Conservation (phyloP, 2,888 invertebrate genomes). For the Patella ulyssiponensis region DNA sequence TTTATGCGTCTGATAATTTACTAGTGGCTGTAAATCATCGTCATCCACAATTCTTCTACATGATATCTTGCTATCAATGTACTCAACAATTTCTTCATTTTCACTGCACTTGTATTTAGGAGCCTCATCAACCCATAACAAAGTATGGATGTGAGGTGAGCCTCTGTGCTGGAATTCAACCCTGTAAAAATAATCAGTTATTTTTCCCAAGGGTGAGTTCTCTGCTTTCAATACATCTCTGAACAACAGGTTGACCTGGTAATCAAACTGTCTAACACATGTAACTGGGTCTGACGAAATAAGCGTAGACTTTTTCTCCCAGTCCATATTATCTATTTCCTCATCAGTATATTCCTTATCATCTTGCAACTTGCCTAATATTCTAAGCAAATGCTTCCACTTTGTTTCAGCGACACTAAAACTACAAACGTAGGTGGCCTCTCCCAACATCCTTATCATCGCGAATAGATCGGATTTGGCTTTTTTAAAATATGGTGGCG, state of each 20-base stretch:
- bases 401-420: slow-evolving; percentile 30
- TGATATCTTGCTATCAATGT: slow-evolving; percentile 29
- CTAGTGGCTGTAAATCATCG: slow-evolving; percentile 19
- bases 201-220: slow-evolving; percentile 31
- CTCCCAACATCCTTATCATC: slow-evolving; percentile 42
- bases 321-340: slow-evolving; percentile 25
- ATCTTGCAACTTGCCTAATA: too few species aligned
- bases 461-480: too few species aligned
- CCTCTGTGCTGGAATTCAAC: slow-evolving; percentile 55
- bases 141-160: slow-evolving; percentile 45
- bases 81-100: slow-evolving; percentile 33
- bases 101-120: slow-evolving; percentile 32
- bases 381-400: too few species aligned
- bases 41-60: slow-evolving; percentile 32
- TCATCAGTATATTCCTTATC: slow-evolving; percentile 21
- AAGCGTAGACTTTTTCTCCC: slow-evolving; percentile 38
- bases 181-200: slow-evolving; percentile 13
- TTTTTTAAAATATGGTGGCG: slow-evolving; percentile 14
- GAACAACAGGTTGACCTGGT: slow-evolving; percentile 41
- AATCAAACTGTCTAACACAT: slow-evolving; percentile 47
- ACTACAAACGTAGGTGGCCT: slow-evolving; percentile 38
- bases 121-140: slow-evolving; percentile 42
- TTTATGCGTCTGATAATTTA: slow-evolving; percentile 29
- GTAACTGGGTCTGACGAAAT: slow-evolving; percentile 48
- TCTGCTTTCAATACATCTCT: slow-evolving; percentile 19